Evolutionary conservation across 2,797 vertebrate species (phyloP), one percentile per base, ranked within the genome.

Genomic region (Triplophysa yarkandensis): DNA sequence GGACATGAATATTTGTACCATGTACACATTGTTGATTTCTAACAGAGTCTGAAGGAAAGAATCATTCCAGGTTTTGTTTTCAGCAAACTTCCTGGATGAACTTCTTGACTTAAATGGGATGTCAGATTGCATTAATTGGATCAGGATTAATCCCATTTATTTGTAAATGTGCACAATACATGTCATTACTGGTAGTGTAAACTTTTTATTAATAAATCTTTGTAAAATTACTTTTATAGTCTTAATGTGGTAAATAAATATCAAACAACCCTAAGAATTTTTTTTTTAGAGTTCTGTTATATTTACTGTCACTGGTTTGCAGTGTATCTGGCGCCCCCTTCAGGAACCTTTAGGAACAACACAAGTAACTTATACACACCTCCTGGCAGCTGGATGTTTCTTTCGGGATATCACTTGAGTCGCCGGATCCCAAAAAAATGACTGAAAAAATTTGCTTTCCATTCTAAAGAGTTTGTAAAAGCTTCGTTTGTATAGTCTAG

Each of bases 351-450:
- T 14, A 39, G 0, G 27, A 32, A 65, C 23, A 65, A 9, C 21
- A 30, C 14, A 32, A 25, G 28, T 36, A 4, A 34, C n/a, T 14
- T 13, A 19, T 25, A 34, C 46, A 44, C 46, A 8, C 36, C 2
- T 65, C n/a, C 14, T n/a, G 13, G 21, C 44, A 62, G 57, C 57
- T 65, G 48, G 19, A 0, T 34, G 36, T 23, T 4, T 28, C 1
- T 39, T 32, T 41, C 27, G 44, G 62, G 71, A 74, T 44, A 44
- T 57, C 19, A 44, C 27, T 57, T 57, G 62, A 44, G 27, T 28
- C 19, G 7, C 4, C 23, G n/a, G 9, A 25, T 1, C 17, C 23
- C n/a, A n/a, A n/a, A 10, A 16, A 48, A 55, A 70, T 71, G 48
- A 16, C 39, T 8, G 13, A 28, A 14, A 14, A 4, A 21, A 65